Conservation (phyloP, 1,140 invertebrate species). For the Platorchestia sp. region DNA sequence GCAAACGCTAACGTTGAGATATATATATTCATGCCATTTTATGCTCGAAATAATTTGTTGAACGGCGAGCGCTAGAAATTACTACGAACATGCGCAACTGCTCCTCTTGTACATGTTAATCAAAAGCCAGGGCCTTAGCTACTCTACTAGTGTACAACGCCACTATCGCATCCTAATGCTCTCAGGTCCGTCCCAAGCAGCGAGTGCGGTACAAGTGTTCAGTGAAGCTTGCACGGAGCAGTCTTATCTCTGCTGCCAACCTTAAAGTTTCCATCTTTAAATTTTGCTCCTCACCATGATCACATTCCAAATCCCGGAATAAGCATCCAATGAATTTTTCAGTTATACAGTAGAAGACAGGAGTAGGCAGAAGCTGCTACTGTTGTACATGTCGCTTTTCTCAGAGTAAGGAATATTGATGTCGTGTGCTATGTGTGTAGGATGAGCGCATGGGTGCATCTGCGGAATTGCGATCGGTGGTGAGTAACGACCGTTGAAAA, state of each 20-base stretch:
- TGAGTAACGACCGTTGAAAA: not conserved
- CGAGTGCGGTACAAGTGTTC: not conserved
- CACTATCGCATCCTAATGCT: not conserved
- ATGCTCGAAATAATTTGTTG: not conserved
- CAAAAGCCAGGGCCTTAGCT: conserved; percentile 23
- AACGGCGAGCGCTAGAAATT: not conserved
- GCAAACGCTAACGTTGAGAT: not conserved
- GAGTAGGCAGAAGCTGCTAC: not conserved
- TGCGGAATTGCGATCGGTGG: not conserved
- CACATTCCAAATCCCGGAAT: not conserved
- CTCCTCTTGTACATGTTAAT: conserved; percentile 4
- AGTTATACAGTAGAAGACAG: not conserved
- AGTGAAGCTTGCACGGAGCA: too few relatives aligned
- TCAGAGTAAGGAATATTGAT: not conserved
- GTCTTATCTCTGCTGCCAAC: not conserved
- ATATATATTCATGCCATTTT: not conserved
- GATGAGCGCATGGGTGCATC: not conserved
- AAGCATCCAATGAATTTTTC: not conserved
- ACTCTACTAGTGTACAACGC: not conserved
- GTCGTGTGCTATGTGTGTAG: not conserved
- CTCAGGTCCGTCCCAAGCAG: conserved; percentile 18
- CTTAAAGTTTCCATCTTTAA: not conserved
- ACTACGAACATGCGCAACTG: not conserved
- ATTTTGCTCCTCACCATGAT: not conserved
- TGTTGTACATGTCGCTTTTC: not conserved